Conservation (phyloP, 2,888 invertebrate species). For the Patella pellucida region DNA sequence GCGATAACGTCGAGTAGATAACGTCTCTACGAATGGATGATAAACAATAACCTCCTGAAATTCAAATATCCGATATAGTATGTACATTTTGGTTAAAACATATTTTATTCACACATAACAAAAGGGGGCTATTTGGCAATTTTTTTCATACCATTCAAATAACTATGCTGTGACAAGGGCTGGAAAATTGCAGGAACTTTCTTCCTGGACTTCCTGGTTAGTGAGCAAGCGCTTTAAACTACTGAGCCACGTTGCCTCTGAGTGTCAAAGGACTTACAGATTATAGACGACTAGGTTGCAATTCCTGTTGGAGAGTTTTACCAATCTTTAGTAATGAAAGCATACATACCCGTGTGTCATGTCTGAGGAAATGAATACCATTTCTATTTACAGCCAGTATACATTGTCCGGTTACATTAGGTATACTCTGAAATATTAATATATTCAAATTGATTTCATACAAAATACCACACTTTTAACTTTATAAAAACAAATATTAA, state of each 20-base stretch:
- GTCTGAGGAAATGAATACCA: constrained; percentile 93
- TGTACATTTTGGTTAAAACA: background rate
- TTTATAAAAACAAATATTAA: constrained; percentile 12
- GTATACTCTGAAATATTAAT: constrained; percentile 48
- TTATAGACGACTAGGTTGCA: no score
- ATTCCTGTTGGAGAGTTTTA: no score
- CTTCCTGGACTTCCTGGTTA: no score
- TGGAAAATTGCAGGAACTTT: no score
- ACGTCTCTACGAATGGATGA: constrained; percentile 95
- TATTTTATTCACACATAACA: background rate
- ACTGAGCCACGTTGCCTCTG: no score
- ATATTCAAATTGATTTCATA: background rate
- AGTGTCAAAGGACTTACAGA: no score
- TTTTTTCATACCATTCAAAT: no score
- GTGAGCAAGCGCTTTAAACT: no score
- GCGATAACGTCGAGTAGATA: constrained; percentile 82
- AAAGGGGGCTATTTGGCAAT: no score
- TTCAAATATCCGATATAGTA: background rate
- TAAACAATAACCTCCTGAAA: constrained; percentile 87
- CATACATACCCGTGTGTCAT: constrained; percentile 83
- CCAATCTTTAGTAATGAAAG: no score
- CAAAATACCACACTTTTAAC: background rate
- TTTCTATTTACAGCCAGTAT: constrained; percentile 93
- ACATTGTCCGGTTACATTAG: constrained; percentile 83
- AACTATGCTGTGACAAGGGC: no score